Evolutionary conservation across 2,797 vertebrate genomes (phyloP).

Genomic region (Lepilemur septentrionalis): DNA sequence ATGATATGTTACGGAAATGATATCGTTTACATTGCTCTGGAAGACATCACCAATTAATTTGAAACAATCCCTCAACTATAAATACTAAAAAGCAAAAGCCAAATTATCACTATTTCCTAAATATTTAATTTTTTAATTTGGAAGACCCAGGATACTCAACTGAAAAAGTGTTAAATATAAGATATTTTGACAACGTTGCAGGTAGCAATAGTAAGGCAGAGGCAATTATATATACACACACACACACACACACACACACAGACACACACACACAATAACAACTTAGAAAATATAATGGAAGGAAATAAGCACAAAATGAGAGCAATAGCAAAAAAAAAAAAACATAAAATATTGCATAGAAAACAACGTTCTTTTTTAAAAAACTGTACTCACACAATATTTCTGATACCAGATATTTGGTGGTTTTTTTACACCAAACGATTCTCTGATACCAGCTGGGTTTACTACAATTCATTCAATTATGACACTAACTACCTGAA

Average conservation of each 20-base stretch:
- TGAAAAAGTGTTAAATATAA: not conserved
- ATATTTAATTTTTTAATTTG: not conserved
- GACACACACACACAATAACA: not conserved
- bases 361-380: not conserved
- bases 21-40: not conserved
- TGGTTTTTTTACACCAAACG: not conserved
- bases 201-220: not conserved
- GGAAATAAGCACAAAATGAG: not conserved
- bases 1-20: not conserved
- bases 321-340: not conserved
- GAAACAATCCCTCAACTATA: not conserved
- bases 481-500: too few relatives aligned
- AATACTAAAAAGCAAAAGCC: not conserved
- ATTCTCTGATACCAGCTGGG: not conserved
- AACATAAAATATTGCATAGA: not conserved
- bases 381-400: not conserved
- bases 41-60: not conserved
- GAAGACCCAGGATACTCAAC: not conserved
- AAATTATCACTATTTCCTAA: not conserved
- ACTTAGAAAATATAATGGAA: not conserved
- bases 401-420: not conserved
- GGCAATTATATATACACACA: not conserved
- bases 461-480: not conserved
- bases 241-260: too few relatives aligned
- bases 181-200: not conserved